Evolutionary conservation across 2,113 vertebrate genomes (phyloP), one percentile per base, ranked within the genome.

Genomic region (Entomyzon cyanotis): DNA sequence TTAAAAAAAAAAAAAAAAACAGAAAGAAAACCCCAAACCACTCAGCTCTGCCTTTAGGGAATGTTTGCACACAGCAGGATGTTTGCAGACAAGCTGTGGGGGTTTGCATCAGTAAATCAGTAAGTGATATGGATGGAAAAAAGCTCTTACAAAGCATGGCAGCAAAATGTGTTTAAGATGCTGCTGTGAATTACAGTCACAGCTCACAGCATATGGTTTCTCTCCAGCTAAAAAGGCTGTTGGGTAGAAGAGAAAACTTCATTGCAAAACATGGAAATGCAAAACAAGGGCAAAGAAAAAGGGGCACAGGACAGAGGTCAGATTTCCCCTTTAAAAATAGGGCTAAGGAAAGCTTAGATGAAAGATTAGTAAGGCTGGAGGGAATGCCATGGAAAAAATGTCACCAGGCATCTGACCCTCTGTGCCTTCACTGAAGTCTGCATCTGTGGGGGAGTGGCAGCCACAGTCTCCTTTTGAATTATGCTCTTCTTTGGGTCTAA

Each of bases 241-340:
- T 41, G 39, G 50, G 11, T 52, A 71, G 84, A 60, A 78, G 31
- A 90, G 44, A 84, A 93, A 89, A 37, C 68, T 76, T 92, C 44
- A 35, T 14, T 86, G 88, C 93, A 95, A 94, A 95, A 90, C 73
- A 84, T 73, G 67, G 75, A 93, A 91, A 91, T 91, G 41, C 79
- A 95, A 95, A 96, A 96, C 95, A 97, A 95, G 96, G 91, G 87
- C 94, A 96, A 93, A 95, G 91, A 94, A 96, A 93, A 93, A 91
- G 96, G 95, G 96, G 85, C 84, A 93, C 94, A 94, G 94, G 92
- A 96, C 87, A 94, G 94, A 96, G 96, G 96, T 96, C 96, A 96
- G 95, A 96, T 97, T 96, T 95, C 96, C 91, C 94, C 96, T 97
- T 96, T 97, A 96, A 96, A 97, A 96, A 96, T 97, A 97, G 96